phyloP scores from a whole-genome alignment of 2,797 vertebrate species.

The Natrix natrix region DNA sequence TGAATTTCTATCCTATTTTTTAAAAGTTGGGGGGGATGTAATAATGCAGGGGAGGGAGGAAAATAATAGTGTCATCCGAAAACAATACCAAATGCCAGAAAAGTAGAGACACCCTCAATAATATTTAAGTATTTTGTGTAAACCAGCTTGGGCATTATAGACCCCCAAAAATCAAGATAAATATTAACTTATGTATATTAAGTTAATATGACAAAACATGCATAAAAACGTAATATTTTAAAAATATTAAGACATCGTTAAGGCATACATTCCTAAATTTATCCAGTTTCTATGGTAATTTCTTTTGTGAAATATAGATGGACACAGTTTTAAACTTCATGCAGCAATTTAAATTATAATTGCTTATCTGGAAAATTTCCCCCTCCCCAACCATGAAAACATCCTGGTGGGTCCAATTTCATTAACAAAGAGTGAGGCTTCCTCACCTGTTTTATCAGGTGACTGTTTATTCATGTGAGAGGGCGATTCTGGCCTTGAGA shows the following conservation, averaged over 20 bases:
- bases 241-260: neutral
- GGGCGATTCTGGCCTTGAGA: conserved; percentile 27
- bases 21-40: no score
- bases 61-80: neutral
- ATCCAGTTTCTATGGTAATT: neutral
- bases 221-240: neutral
- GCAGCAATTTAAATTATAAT: neutral
- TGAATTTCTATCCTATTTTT: neutral
- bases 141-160: neutral
- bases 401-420: neutral
- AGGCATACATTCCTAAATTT: neutral
- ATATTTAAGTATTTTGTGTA: neutral
- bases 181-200: neutral
- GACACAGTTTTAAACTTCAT: neutral
- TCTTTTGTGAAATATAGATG: neutral
- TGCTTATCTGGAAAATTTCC: no score
- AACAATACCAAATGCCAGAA: neutral
- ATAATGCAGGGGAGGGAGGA: no score
- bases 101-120: neutral
- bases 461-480: neutral
- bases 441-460: conserved; percentile 29
- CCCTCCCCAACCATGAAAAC: neutral
- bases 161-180: neutral
- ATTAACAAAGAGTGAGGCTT: neutral
- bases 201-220: neutral